Percentiles rank a stretch among this genome's conserved stretches.
Conservation (phyloP, 2,113 vertebrate genomes). For the Junco hyemalis region DNA sequence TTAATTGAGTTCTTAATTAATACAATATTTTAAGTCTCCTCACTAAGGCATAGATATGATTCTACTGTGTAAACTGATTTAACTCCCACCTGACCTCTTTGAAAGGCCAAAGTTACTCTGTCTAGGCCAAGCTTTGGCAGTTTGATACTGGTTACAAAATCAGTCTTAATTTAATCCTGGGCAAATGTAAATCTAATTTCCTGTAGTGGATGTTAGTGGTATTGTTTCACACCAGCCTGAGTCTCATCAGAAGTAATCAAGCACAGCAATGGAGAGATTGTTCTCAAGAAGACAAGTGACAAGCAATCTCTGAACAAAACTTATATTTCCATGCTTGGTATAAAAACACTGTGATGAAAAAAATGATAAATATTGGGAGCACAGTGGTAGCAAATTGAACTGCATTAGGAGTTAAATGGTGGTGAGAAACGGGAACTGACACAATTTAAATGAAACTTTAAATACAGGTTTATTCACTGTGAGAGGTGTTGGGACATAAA, state of each 20-base stretch:
- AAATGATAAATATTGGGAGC: background rate
- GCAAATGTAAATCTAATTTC: background rate
- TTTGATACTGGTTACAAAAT: background rate
- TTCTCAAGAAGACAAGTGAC: background rate
- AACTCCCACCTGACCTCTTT: background rate
- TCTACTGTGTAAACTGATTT: background rate
- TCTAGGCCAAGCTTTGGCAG: background rate
- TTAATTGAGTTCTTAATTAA: background rate
- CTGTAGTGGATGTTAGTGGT: background rate
- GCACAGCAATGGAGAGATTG: background rate
- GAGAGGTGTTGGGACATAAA: background rate
- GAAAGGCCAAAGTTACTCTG: background rate
- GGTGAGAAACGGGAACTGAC: conserved; percentile 54
- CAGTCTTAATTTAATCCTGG: background rate
- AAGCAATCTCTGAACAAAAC: conserved; percentile 7
- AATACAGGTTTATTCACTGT: background rate
- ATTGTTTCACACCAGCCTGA: background rate
- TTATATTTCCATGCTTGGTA: background rate
- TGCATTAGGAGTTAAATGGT: conserved; percentile 26
- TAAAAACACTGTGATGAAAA: background rate
- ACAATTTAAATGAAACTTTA: conserved; percentile 40
- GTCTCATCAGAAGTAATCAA: background rate
- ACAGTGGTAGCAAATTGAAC: conserved; percentile 27
- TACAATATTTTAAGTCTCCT: background rate
- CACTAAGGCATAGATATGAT: background rate